These are phyloP conservation scores for Agrilus planipennis DNA, from an alignment of 1,140 invertebrate species.

Conservation along the genomic window DNA sequence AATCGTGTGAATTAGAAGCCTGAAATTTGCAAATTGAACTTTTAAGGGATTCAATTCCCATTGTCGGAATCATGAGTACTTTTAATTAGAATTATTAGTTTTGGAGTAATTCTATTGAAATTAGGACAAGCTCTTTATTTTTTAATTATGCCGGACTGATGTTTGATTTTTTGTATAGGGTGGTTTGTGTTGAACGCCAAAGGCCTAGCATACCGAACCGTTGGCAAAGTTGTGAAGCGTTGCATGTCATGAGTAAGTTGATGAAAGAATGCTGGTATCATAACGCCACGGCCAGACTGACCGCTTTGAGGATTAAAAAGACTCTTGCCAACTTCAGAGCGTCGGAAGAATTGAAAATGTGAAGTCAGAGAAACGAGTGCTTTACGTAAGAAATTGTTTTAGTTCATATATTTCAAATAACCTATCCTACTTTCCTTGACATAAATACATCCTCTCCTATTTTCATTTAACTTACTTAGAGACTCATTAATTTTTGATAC, in stretches of 20 bases:
- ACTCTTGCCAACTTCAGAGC: slow-evolving; percentile 63
- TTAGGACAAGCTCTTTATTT: too few relatives aligned
- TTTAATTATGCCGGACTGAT: too few relatives aligned
- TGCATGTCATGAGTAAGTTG: slow-evolving; percentile 83
- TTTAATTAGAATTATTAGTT: too few relatives aligned
- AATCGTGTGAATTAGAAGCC: too few relatives aligned
- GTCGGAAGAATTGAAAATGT: slow-evolving; percentile 41
- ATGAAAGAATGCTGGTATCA: slow-evolving; percentile 98
- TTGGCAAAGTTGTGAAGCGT: slow-evolving; percentile 68
- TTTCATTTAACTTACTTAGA: background rate
- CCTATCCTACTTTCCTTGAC: background rate
- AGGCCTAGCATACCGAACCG: slow-evolving; percentile 80
- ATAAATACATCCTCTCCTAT: too few relatives aligned
- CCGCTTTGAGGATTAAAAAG: slow-evolving; percentile 90
- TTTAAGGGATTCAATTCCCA: too few relatives aligned
- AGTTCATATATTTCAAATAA: background rate
- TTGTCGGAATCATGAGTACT: too few relatives aligned
- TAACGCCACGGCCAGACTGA: slow-evolving; percentile 85
- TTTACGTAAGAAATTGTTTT: background rate
- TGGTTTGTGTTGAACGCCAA: slow-evolving; percentile 76
- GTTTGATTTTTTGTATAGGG: slow-evolving; percentile 36
- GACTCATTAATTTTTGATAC: too few relatives aligned
- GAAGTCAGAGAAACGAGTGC: slow-evolving; percentile 6
- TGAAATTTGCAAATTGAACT: too few relatives aligned
- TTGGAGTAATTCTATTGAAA: too few relatives aligned